Evolutionary conservation across 2,797 vertebrate genomes (phyloP).

Genomic region (Enteromius thamalakanensis): DNA sequence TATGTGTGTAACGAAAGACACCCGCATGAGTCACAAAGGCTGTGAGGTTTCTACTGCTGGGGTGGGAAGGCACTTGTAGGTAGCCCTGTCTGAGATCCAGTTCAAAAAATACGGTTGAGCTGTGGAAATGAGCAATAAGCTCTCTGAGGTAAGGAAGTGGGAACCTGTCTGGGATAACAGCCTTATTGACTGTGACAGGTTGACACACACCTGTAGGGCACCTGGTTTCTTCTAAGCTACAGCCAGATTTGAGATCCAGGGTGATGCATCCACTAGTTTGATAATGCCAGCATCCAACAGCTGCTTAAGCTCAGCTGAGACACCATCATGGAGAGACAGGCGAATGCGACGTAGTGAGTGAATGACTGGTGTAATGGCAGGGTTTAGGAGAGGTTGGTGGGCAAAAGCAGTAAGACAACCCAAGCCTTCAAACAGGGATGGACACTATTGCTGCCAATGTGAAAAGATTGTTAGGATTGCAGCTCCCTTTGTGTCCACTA

Average conservation of each 20-base stretch:
- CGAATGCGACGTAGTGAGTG: neutral
- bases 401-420: no score
- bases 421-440: no score
- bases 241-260: neutral
- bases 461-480: no score
- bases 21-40: neutral
- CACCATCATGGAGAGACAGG: neutral
- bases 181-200: neutral
- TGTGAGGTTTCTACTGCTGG: neutral
- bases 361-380: neutral
- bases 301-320: neutral
- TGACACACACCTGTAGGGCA: neutral
- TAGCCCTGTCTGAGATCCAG: neutral
- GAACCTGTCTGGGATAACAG: neutral
- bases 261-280: neutral
- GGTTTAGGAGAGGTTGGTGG: no score
- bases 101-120: neutral
- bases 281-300: neutral
- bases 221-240: neutral
- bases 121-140: neutral
- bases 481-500: no score
- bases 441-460: no score
- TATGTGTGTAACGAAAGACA: no score
- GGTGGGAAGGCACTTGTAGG: neutral
- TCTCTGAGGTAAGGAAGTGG: neutral